Conservation (phyloP, 2,797 vertebrate species). For the Coranthus polyacanthus region DNA sequence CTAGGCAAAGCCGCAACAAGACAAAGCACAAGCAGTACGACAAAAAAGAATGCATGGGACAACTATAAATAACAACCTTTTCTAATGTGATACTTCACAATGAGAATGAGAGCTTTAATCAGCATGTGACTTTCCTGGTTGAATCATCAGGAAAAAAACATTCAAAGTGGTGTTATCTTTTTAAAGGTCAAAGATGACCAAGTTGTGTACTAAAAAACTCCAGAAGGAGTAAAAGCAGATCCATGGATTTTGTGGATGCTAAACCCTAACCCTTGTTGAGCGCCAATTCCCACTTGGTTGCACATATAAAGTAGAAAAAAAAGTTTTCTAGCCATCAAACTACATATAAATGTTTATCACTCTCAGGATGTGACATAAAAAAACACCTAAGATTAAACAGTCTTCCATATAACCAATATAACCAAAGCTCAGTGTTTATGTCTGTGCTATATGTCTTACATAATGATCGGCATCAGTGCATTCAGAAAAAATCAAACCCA, state of each 20-base stretch:
- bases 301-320: constrained; percentile 33
- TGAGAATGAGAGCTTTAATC: too few species aligned
- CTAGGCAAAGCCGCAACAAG: too few species aligned
- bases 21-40: too few species aligned
- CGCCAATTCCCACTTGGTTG: constrained; percentile 15
- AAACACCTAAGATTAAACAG: constrained; percentile 59
- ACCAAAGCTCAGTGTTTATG: constrained; percentile 53
- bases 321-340: constrained; percentile 38
- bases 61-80: too few species aligned
- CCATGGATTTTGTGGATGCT: constrained; percentile 1
- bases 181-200: too few species aligned
- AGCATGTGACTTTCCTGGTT: too few species aligned
- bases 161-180: too few species aligned
- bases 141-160: too few species aligned
- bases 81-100: too few species aligned
- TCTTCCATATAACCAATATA: constrained; percentile 26
- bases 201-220: too few species aligned
- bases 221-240: constrained; percentile 1
- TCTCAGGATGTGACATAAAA: constrained; percentile 50
- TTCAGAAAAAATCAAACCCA: constrained; percentile 61
- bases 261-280: constrained; percentile 11
- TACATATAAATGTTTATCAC: constrained; percentile 63
- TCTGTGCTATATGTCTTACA: constrained; percentile 25
- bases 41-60: too few species aligned
- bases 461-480: too few species aligned